Evolutionary conservation across 2,113 vertebrate species (phyloP).

Genomic region (Lophochroa leadbeateri): DNA sequence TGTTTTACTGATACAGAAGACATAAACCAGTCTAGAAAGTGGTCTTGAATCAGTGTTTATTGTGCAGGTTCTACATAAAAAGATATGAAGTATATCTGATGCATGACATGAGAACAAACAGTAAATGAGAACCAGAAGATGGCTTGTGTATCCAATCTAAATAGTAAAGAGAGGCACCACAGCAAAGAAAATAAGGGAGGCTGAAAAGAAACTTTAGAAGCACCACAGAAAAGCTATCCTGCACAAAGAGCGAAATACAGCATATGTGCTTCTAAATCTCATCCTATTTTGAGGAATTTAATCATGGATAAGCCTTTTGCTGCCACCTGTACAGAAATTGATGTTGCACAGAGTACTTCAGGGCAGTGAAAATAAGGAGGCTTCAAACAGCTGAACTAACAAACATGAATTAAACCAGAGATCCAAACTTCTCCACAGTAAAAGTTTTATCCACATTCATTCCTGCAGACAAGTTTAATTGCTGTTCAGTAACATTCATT

Average conservation of each 20-base stretch:
- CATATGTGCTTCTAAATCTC: background rate
- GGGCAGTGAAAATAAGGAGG: background rate
- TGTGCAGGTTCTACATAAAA: background rate
- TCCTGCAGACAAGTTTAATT: background rate
- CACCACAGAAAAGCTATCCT: background rate
- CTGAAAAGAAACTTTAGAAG: conserved; percentile 8
- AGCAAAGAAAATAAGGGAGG: background rate
- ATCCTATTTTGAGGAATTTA: conserved; percentile 22
- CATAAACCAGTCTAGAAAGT: background rate
- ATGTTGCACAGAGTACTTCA: background rate
- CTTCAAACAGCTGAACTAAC: background rate
- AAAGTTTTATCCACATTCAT: background rate
- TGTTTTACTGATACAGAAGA: background rate
- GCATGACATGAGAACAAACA: background rate
- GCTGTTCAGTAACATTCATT: background rate
- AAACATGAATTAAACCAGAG: background rate
- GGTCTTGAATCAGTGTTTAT: background rate
- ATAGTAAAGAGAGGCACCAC: background rate
- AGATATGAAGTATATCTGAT: background rate
- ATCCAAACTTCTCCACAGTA: background rate
- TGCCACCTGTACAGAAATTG: conserved; percentile 6
- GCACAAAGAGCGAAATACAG: background rate
- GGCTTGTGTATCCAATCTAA: background rate
- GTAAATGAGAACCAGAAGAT: background rate
- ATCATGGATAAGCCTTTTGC: conserved; percentile 29